Evolutionary conservation across 2,888 invertebrate genomes (phyloP), one percentile per base, ranked within the genome.

Genomic region (Scaptomyza parva): DNA sequence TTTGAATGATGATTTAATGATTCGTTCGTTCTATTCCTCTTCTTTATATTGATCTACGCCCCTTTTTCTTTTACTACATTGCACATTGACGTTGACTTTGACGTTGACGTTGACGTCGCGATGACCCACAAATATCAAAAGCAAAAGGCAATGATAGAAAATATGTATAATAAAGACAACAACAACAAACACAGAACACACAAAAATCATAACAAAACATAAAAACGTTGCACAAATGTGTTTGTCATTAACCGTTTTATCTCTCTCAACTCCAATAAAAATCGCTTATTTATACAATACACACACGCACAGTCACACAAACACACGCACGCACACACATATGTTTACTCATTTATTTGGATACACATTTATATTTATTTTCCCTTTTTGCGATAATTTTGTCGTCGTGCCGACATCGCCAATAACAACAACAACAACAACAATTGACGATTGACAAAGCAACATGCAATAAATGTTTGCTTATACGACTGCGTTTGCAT

Each of bases 241-340:
- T 60, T 61, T 68, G 78, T 75, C 82, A 79, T 82, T 82, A 82
- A 78, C 78, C 52, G 78, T 78, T 79, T 79, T 82, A 82, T 82
- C 78, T 69, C 48, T 59, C 37, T 8, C 28, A 54, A 55, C 61
- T 66, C 48, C 59, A 72, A 70, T 66, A 58, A 68, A 64, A 64
- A 65, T 63, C 57, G 53, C 33, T 54, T 62, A 62, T 70, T 70
- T 58, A 62, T 41, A 62, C 44, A 33, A 18, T 40, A 24, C 22
- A 53, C 45, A 48, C 37, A 41, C 37, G 9, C 47, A 40, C 64
- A 51, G 45, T 39, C 41, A 44, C 47, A 14, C 1, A 35, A 6
- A 55, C 44, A 58, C 50, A 60, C 40, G 52, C 44, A 58, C 50
- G 55, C 40, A 39, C 35, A 43, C 45, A 47, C 37, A 60, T 41